These are phyloP conservation scores for Pterocles gutturalis DNA, from an alignment of 2,113 vertebrate genomes.

Conservation along the genomic window DNA sequence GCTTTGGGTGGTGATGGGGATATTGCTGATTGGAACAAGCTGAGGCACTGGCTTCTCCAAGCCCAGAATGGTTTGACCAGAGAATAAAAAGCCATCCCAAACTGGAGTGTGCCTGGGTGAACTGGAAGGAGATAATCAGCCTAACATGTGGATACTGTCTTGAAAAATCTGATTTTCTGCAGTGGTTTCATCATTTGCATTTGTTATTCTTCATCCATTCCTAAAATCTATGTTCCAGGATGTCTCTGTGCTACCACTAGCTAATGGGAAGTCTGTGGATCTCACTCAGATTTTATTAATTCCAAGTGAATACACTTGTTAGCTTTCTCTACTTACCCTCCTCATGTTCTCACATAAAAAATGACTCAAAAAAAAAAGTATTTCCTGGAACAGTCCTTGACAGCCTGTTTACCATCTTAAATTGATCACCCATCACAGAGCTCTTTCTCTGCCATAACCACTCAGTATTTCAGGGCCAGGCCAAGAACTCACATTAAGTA, in stretches of 20 bases:
- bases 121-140: neutral
- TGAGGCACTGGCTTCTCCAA: neutral
- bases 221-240: neutral
- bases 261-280: slow-evolving; percentile 1
- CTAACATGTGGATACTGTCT: neutral
- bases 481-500: neutral
- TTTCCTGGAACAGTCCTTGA: slow-evolving; percentile 63
- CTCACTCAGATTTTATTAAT: slow-evolving; percentile 34
- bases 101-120: neutral
- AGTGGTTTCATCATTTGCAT: neutral
- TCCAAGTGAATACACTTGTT: slow-evolving; percentile 11
- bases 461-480: neutral
- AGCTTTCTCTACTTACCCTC: slow-evolving; percentile 21
- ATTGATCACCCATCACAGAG: slow-evolving; percentile 39
- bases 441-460: slow-evolving; percentile 1
- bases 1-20: neutral
- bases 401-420: slow-evolving; percentile 49
- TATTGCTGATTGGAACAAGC: neutral
- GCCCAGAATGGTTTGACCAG: neutral
- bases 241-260: neutral
- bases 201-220: neutral
- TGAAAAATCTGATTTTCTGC: neutral
- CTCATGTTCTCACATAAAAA: slow-evolving; percentile 50
- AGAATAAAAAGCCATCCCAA: neutral
- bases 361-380: neutral